These are phyloP conservation scores for Sorex fumeus DNA, from an alignment of 2,113 vertebrate species.

Conservation along the genomic window DNA sequence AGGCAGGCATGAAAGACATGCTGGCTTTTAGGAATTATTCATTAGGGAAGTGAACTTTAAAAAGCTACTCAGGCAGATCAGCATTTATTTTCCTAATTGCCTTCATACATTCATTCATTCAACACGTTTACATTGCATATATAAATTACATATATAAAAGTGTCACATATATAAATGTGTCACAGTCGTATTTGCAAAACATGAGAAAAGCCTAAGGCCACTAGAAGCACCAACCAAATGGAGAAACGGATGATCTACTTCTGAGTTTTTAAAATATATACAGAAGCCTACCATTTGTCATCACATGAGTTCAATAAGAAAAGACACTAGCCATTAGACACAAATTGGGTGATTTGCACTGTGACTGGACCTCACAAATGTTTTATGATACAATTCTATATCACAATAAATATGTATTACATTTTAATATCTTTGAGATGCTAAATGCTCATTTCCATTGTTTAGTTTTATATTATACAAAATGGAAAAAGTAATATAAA, in stretches of 20 bases:
- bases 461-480: too few relatives aligned
- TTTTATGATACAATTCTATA: background rate
- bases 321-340: background rate
- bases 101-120: slow-evolving; percentile 12
- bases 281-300: background rate
- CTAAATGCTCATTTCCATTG: background rate
- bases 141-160: slow-evolving; percentile 19
- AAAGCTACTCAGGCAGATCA: background rate
- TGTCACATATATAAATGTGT: background rate
- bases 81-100: slow-evolving; percentile 29
- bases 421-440: slow-evolving; percentile 5
- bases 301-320: background rate
- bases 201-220: slow-evolving; percentile 22
- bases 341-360: background rate
- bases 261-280: background rate
- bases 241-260: background rate
- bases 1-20: background rate
- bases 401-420: slow-evolving; percentile 16
- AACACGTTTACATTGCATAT: background rate
- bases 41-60: background rate
- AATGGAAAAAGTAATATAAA: too few relatives aligned
- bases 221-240: background rate
- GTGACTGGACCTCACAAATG: background rate
- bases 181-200: slow-evolving; percentile 8
- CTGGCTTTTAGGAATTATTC: slow-evolving; percentile 13